Evolutionary conservation across 1,140 invertebrate genomes (phyloP).

Genomic region (Ganaspis sp.): DNA sequence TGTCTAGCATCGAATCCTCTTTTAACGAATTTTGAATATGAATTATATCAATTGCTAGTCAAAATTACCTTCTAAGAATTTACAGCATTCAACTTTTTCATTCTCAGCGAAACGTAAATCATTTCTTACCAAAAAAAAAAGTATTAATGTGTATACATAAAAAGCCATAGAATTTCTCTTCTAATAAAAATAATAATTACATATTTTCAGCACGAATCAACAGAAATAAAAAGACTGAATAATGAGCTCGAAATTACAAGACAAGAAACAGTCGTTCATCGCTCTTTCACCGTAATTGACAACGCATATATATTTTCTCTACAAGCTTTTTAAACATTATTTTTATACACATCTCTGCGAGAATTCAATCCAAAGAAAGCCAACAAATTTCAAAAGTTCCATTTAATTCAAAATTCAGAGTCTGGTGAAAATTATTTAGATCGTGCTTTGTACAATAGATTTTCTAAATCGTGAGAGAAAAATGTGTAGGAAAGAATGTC

Average conservation of each 20-base stretch:
- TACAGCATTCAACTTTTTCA: too few relatives aligned
- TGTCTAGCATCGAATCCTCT: too few relatives aligned
- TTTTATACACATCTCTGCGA: not conserved
- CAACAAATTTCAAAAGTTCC: not conserved
- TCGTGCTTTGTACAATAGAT: not conserved
- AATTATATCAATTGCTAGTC: too few relatives aligned
- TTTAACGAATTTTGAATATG: too few relatives aligned
- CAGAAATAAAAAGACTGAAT: not conserved
- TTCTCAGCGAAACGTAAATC: too few relatives aligned
- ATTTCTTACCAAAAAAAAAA: too few relatives aligned
- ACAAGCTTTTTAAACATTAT: slow-evolving; percentile 1
- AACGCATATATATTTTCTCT: slow-evolving; percentile 7
- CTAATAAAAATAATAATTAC: too few relatives aligned
- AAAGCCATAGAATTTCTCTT: not conserved
- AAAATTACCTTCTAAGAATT: too few relatives aligned
- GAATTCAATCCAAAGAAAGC: not conserved
- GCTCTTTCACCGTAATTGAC: slow-evolving; percentile 13
- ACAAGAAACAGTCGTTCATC: not conserved
- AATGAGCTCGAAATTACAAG: not conserved
- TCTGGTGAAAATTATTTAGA: not conserved
- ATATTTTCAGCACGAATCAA: not conserved
- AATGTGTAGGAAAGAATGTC: slow-evolving; percentile 1
- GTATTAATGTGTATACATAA: too few relatives aligned
- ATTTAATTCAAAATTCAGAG: not conserved
- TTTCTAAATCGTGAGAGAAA: not conserved